Base-by-base conservation (phyloP, 2,113 vertebrate genomes). In the Serinus canaria region DNA sequence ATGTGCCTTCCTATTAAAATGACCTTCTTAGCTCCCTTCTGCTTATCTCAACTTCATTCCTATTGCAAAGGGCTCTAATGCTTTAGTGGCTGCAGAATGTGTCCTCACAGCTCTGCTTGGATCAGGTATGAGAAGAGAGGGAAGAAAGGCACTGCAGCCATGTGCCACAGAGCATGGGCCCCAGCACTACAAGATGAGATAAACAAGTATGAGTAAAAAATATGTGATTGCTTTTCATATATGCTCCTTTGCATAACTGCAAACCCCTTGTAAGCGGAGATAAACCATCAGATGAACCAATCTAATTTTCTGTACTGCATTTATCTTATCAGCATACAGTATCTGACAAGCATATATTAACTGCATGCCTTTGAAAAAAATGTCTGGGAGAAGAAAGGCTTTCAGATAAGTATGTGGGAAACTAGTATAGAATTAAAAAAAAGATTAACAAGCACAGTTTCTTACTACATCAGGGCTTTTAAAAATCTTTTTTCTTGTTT, bases 321-420 rank as follows among this genome's bases (percentile, higher is more conserved):
- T 91, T 86, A 85, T 72, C 95, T 89, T 77, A 96, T 52, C 87
- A 30, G 52, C 17, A 59, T 78, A 81, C 41, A 80, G 47, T 39
- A 89, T 79, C 87, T 87, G 86, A 96, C 74, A 43, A 31, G 55
- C 55, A 83, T 94, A 73, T 70, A 79, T 86, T 87, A 87, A n/a
- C 58, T 79, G 49, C 28, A 37, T 39, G 70, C 70, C 52, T 94
- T 89, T 84, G 66, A 94, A 96, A 90, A 93, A 92, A 77, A 75
- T 10, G 35, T 89, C 68, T 76, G 35, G 27, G 16, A 58, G 50
- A 72, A 76, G 76, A 87, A 89, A 90, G 14, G 73, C 33, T 90
- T 93, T 94, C 41, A 79, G 72, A 82, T 74, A 84, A 94, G 53
- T 64, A 87, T 33, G 20, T 9, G 21, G 25, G 31, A 87, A 89